These are phyloP conservation scores for Crotalus horridus DNA, from an alignment of 2,113 vertebrate genomes.

Conservation along the genomic window DNA sequence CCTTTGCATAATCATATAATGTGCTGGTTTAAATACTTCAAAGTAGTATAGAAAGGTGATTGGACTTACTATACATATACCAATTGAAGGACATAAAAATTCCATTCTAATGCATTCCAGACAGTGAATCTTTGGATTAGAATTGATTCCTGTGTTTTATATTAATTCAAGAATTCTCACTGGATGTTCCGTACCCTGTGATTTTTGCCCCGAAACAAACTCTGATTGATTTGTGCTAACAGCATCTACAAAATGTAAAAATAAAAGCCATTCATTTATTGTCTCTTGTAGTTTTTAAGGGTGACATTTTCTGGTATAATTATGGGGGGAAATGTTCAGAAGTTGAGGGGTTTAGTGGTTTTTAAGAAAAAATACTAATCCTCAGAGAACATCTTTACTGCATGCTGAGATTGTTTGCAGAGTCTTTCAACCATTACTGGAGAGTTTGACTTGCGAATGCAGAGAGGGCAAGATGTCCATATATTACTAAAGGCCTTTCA, in stretches of 20 bases:
- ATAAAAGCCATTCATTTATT: conserved; percentile 31
- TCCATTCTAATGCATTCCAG: neutral
- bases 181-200: neutral
- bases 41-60: neutral
- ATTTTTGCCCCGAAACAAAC: neutral
- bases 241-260: neutral
- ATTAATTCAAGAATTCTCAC: neutral
- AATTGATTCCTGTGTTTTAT: neutral
- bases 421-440: conserved; percentile 32
- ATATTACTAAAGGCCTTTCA: conserved; percentile 61
- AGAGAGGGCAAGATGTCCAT: conserved; percentile 47
- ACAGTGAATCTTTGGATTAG: neutral
- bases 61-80: neutral
- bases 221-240: neutral
- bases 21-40: neutral
- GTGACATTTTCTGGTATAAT: conserved; percentile 10
- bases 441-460: conserved; percentile 44
- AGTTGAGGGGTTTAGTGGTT: conserved; percentile 30
- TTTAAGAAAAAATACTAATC: conserved; percentile 26
- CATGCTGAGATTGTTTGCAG: conserved; percentile 39
- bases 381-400: conserved; percentile 11
- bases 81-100: neutral
- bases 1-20: neutral
- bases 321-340: conserved; percentile 30
- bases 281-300: conserved; percentile 17